phyloP scores from a whole-genome alignment of 2,888 invertebrate genomes.

The Proisotoma minuta region DNA sequence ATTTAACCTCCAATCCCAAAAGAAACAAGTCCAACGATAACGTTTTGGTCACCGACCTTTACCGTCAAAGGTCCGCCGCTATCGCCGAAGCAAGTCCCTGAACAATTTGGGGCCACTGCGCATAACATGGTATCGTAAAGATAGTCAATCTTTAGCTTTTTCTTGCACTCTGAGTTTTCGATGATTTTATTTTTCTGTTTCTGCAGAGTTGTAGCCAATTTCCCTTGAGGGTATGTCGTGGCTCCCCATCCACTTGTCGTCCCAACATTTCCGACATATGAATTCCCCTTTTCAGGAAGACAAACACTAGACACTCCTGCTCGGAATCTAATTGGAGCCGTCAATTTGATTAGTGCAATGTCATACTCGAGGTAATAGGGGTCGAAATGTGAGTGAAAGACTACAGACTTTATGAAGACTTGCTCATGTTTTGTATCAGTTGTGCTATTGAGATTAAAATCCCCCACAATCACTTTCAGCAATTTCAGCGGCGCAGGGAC shows the following conservation, averaged over 20 bases:
- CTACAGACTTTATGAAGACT: slow-evolving; percentile 48
- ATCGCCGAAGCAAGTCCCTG: slow-evolving; percentile 52
- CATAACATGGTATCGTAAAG: slow-evolving; percentile 51
- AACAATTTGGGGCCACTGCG: slow-evolving; percentile 50
- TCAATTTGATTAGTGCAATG: slow-evolving; percentile 50
- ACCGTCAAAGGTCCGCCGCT: slow-evolving; percentile 50
- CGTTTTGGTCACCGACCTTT: slow-evolving; percentile 46
- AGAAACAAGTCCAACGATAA: slow-evolving; percentile 51
- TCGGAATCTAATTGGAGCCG: slow-evolving; percentile 49
- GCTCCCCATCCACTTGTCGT: slow-evolving; percentile 52
- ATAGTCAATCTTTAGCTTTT: slow-evolving; percentile 50
- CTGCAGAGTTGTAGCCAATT: slow-evolving; percentile 50
- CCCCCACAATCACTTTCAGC: slow-evolving; percentile 47
- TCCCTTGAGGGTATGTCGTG: slow-evolving; percentile 50
- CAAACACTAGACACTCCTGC: slow-evolving; percentile 51
- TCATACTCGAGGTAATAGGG: slow-evolving; percentile 52
- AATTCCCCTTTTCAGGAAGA: slow-evolving; percentile 50
- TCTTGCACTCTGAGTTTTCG: slow-evolving; percentile 50
- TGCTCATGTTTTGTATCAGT: slow-evolving; percentile 47
- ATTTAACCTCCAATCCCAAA: slow-evolving; percentile 53
- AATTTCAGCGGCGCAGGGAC: slow-evolving; percentile 36
- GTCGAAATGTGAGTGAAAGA: slow-evolving; percentile 51
- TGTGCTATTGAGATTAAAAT: slow-evolving; percentile 49
- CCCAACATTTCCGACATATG: slow-evolving; percentile 48
- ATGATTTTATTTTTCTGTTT: slow-evolving; percentile 50